A percentile compares a stretch with the other conserved stretches of the same genome.
Evolutionary conservation across 2,113 vertebrate genomes (phyloP).

Genomic region (Mesocricetus auratus): DNA sequence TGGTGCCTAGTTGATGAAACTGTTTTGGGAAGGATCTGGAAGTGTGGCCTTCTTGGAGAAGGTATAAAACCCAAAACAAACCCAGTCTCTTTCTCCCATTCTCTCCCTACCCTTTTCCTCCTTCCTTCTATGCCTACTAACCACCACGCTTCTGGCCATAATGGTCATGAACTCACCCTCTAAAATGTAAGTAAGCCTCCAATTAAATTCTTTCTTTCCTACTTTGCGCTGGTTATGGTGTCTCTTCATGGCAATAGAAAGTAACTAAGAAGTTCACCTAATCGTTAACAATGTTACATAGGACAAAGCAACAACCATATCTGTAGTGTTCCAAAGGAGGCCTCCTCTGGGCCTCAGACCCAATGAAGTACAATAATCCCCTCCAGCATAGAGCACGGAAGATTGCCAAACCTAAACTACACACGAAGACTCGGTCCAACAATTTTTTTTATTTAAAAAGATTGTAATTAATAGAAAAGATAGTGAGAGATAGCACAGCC

Average conservation of each 20-base stretch:
- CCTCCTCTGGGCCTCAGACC: background rate
- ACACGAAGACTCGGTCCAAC: background rate
- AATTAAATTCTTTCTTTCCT: background rate
- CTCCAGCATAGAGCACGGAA: background rate
- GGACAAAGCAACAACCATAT: background rate
- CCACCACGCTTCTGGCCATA: background rate
- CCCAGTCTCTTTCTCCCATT: background rate
- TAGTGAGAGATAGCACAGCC: background rate
- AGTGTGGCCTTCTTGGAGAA: background rate
- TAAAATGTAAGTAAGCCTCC: background rate
- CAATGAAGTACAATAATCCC: background rate
- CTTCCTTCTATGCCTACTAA: background rate
- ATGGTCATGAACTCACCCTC: background rate
- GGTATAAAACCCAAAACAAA: background rate
- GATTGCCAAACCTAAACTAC: background rate
- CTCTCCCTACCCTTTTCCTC: background rate
- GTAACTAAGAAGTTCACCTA: background rate
- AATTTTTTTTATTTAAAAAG: background rate
- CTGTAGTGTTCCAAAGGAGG: background rate
- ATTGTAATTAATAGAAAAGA: background rate
- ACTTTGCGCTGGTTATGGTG: background rate
- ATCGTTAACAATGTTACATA: rapidly evolving
- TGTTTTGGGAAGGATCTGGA: background rate
- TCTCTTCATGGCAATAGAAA: background rate
- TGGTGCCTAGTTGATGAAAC: background rate